Conservation (phyloP, 2,888 invertebrate species). For the Adela reaumurella region DNA sequence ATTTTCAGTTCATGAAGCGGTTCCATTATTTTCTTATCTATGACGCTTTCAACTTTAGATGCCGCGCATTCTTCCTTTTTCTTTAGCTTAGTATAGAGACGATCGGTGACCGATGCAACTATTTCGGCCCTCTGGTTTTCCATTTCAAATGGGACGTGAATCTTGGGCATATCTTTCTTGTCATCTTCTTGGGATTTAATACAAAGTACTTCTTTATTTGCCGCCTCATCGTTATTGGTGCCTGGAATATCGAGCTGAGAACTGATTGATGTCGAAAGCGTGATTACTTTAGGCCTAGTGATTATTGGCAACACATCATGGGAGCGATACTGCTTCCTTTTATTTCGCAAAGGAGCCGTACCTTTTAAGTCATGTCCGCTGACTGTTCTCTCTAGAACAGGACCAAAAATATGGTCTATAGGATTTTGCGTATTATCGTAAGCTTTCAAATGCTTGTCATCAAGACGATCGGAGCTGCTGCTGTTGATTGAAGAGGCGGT, state of each 20-base stretch:
- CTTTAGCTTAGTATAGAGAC: slow-evolving; percentile 59
- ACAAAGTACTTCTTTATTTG: too few species aligned
- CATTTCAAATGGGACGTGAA: slow-evolving; percentile 32
- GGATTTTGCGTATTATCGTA: slow-evolving; percentile 26
- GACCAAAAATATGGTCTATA: slow-evolving; percentile 39
- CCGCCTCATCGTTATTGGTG: too few species aligned
- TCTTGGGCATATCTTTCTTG: slow-evolving; percentile 17
- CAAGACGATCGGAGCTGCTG: slow-evolving; percentile 34
- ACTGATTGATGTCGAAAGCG: too few species aligned
- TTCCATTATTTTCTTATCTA: slow-evolving; percentile 40
- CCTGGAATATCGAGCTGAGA: too few species aligned
- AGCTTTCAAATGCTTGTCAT: slow-evolving; percentile 21
- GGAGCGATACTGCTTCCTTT: slow-evolving; percentile 40
- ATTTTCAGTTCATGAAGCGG: slow-evolving; percentile 52
- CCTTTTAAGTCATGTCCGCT: slow-evolving; percentile 43
- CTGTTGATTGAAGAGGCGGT: slow-evolving; percentile 30
- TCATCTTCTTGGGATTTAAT: slow-evolving; percentile 1
- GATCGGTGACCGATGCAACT: slow-evolving; percentile 66
- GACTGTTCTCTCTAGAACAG: slow-evolving; percentile 37
- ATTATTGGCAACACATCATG: slow-evolving; percentile 36
- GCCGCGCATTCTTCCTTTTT: slow-evolving; percentile 47
- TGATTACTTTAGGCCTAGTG: not conserved
- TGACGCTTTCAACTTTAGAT: slow-evolving; percentile 33
- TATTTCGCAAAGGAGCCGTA: slow-evolving; percentile 32
- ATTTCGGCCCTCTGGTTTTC: slow-evolving; percentile 60